Conservation (phyloP, 2,113 vertebrate genomes). For the Anser brachyrhynchus region DNA sequence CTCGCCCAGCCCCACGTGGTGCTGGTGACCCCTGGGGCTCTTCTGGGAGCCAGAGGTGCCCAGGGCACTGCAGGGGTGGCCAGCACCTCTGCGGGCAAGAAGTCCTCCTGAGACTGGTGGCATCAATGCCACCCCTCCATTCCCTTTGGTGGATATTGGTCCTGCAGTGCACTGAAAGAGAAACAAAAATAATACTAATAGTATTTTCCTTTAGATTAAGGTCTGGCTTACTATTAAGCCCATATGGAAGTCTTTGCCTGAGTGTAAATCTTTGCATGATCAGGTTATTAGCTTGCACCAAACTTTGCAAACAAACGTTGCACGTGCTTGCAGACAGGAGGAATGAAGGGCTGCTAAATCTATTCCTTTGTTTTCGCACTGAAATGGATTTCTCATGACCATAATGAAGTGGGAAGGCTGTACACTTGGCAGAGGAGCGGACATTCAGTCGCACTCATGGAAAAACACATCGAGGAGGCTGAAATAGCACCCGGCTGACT, state of each 20-base stretch:
- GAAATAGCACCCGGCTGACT: not conserved
- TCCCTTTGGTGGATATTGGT: not conserved
- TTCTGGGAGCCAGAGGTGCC: not conserved
- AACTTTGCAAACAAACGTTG: not conserved
- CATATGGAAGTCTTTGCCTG: not conserved
- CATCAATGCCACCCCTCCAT: fast-evolving
- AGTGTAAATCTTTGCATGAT: not conserved
- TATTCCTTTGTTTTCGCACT: not conserved
- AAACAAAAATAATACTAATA: not conserved
- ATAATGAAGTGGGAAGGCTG: not conserved
- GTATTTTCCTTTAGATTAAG: not conserved
- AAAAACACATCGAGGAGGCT: not conserved
- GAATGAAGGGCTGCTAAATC: not conserved
- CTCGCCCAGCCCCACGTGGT: fast-evolving
- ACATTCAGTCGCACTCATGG: not conserved
- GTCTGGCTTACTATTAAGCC: not conserved
- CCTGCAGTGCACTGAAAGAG: not conserved
- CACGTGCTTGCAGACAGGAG: not conserved
- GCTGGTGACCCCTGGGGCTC: fast-evolving
- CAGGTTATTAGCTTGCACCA: not conserved
- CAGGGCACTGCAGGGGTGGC: not conserved
- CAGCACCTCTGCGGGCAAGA: not conserved
- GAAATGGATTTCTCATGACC: not conserved
- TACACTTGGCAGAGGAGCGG: not conserved
- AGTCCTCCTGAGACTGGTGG: fast-evolving